These are phyloP conservation scores for Tyrannus savana DNA, from an alignment of 2,113 vertebrate species.

Conservation along the genomic window DNA sequence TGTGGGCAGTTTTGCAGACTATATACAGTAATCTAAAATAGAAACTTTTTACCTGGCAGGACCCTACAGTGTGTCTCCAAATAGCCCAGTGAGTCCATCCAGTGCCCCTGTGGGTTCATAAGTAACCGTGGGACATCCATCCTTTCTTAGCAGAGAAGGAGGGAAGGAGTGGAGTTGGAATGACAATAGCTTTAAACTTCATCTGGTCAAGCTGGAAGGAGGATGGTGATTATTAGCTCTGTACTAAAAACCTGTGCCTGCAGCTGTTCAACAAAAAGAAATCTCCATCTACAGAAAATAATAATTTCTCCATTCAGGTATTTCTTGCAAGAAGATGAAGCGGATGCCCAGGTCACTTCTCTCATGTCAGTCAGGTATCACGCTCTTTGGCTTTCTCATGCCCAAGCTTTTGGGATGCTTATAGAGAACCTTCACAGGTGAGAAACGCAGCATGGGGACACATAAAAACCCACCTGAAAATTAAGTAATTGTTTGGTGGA, in stretches of 20 bases:
- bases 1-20: neutral
- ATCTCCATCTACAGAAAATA: neutral
- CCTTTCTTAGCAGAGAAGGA: neutral
- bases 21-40: neutral
- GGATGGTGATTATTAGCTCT: neutral
- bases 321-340: neutral
- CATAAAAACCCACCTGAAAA: neutral
- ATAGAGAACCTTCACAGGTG: neutral
- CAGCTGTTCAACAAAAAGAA: neutral
- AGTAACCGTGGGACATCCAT: neutral
- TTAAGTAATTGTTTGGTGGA: neutral
- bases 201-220: neutral
- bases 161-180: fast-evolving
- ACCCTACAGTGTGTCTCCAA: neutral
- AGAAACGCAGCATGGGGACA: neutral
- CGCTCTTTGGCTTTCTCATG: neutral
- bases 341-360: neutral
- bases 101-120: neutral
- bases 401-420: neutral
- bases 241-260: neutral
- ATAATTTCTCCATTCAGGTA: neutral
- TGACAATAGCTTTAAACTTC: neutral
- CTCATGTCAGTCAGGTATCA: neutral
- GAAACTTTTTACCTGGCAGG: neutral
- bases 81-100: neutral